Base-by-base conservation (phyloP, 1,140 invertebrate genomes). In the Geopemphigus sp. region DNA sequence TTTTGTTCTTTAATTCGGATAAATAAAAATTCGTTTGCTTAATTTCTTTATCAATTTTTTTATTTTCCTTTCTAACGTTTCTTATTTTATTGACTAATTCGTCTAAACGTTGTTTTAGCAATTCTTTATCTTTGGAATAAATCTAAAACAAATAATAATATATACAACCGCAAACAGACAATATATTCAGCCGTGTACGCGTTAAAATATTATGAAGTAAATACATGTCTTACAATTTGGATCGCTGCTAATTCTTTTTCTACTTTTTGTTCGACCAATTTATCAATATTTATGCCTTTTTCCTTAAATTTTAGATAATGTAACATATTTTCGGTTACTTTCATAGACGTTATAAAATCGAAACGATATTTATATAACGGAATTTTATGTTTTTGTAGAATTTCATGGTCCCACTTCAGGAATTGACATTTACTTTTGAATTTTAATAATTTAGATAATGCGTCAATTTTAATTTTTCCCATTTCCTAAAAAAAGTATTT, bases 271-370 rank as follows among this genome's bases (percentile, higher is more conserved):
- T 78, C 54, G 19, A 57, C 74, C 22, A 63, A 14, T 29, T 78
- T 45, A 17, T 24, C 74, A 47, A 63, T 78, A n/a, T 78, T 29
- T 63, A 63, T 50, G 15, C 74, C 74, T 61, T 63, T 78, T 10
- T 17, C 14, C 24, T 63, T 59, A 78, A 61, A 63, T 22, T 78
- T 63, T 0, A 78, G 32, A 19, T 78, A 78, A n/a, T 63, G 32
- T 26, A 78, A 24, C 39, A 78, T 50, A 61, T 78, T 78, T 8
- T 59, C 39, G 22, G 74, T 78, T 29, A 61, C 22, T 50, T 78
- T 78, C 74, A 78, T 61, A n/a, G 57, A 24, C 6, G 22, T 78
- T 26, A 78, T 78, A n/a, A 78, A 15, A 50, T 78, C 39, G 29
- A 47, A 50, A 59, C 74, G 74, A 61, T 63, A 59, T 63, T 78